These are phyloP conservation scores for Verasper variegatus DNA, from an alignment of 2,113 vertebrate genomes.

Conservation along the genomic window DNA sequence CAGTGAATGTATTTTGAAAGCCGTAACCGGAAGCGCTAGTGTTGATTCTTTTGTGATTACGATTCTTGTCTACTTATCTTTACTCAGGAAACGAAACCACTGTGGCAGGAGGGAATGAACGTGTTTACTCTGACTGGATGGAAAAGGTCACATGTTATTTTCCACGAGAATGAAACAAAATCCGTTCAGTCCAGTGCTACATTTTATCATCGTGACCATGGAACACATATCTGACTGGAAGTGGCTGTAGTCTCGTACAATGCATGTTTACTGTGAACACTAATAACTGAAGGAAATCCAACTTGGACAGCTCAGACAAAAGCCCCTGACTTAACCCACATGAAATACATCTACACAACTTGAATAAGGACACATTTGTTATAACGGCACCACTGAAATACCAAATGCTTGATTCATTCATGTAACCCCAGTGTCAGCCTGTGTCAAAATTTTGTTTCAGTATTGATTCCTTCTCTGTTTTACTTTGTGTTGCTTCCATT, in stretches of 20 bases:
- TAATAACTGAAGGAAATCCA: too few relatives aligned
- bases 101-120: neutral
- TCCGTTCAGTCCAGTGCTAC: neutral
- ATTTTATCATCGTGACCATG: too few relatives aligned
- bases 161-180: constrained; percentile 20
- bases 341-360: too few relatives aligned
- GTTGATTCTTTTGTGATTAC: neutral
- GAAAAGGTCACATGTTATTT: neutral
- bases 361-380: too few relatives aligned
- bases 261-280: too few relatives aligned
- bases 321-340: too few relatives aligned
- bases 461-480: too few relatives aligned
- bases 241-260: too few relatives aligned
- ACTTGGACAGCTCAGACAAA: too few relatives aligned
- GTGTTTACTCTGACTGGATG: neutral
- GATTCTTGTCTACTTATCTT: neutral
- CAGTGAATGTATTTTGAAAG: constrained; percentile 51
- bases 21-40: neutral
- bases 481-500: too few relatives aligned
- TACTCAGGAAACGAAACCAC: constrained; percentile 54
- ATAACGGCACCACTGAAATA: too few relatives aligned
- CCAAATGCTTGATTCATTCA: too few relatives aligned
- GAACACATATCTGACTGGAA: neutral
- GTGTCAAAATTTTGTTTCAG: neutral
- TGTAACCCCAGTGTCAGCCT: neutral